Conservation (phyloP, 2,113 vertebrate species). For the Limanda limanda region DNA sequence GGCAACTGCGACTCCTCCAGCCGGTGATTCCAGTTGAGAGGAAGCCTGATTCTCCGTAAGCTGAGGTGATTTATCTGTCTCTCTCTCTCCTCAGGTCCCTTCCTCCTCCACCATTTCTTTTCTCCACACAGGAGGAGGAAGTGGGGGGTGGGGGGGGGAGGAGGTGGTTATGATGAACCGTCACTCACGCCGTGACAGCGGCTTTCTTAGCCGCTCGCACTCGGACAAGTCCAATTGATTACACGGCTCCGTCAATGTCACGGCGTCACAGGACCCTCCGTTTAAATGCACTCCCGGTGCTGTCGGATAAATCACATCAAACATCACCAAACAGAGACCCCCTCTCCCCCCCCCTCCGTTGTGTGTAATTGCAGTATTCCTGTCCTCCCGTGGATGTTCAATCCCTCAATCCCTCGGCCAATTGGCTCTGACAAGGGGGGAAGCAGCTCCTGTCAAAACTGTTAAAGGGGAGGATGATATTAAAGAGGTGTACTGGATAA, state of each 20-base stretch:
- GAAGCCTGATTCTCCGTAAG: conserved; percentile 33
- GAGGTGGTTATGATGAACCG: conserved; percentile 74
- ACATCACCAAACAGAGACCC: conserved; percentile 85
- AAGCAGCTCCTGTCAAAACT: conserved; percentile 84
- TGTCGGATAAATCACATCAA: conserved; percentile 92
- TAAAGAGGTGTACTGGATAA: conserved; percentile 69
- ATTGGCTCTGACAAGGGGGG: conserved; percentile 87
- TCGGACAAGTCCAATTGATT: conserved; percentile 91
- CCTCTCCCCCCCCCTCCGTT: conserved; percentile 74
- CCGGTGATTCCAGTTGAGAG: conserved; percentile 36
- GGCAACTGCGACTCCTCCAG: conserved; percentile 5
- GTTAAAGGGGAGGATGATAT: conserved; percentile 77
- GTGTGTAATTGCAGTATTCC: conserved; percentile 90
- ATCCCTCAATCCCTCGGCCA: conserved; percentile 79
- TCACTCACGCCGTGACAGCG: conserved; percentile 79
- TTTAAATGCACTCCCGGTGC: conserved; percentile 85
- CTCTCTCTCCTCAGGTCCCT: conserved; percentile 25
- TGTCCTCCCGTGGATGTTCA: conserved; percentile 86
- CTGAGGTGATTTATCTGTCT: conserved; percentile 60
- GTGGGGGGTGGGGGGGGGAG: conserved; percentile 19
- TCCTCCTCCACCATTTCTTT: conserved; percentile 16
- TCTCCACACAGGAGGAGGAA: conserved; percentile 19
- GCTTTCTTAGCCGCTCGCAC: conserved; percentile 81
- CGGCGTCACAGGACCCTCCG: conserved; percentile 83
- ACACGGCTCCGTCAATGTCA: conserved; percentile 93